Conservation (phyloP, 2,113 vertebrate species). For the Leptobrachium ailaonicum region DNA sequence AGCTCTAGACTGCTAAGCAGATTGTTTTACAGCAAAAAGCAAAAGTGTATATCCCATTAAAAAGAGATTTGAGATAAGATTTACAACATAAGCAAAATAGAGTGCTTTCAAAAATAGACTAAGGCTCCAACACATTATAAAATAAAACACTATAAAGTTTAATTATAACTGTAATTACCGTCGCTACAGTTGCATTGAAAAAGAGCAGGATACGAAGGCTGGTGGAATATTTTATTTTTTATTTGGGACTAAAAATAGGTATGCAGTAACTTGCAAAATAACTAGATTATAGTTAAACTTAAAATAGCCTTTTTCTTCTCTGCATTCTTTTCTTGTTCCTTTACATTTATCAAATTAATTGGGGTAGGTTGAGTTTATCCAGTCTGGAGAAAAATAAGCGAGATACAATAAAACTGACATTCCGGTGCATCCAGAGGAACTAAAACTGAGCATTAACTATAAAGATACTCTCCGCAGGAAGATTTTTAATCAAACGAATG, state of each 20-base stretch:
- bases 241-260: not conserved
- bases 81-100: not conserved
- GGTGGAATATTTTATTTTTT: not conserved
- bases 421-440: too few relatives aligned
- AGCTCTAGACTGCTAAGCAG: conserved; percentile 6
- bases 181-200: not conserved
- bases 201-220: not conserved
- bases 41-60: conserved; percentile 47
- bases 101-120: not conserved
- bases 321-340: too few relatives aligned
- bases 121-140: not conserved
- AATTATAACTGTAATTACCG: not conserved
- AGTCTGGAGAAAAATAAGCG: too few relatives aligned
- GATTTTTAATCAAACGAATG: too few relatives aligned
- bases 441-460: too few relatives aligned
- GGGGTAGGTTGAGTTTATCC: too few relatives aligned
- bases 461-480: too few relatives aligned
- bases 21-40: conserved; percentile 7
- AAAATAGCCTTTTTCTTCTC: too few relatives aligned
- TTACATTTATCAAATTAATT: too few relatives aligned
- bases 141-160: not conserved
- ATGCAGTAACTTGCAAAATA: too few relatives aligned
- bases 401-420: too few relatives aligned
- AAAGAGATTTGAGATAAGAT: not conserved
- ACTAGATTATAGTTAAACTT: too few relatives aligned